phyloP scores from a whole-genome alignment of 2,113 vertebrate species.

The Carettochelys insculpta region DNA sequence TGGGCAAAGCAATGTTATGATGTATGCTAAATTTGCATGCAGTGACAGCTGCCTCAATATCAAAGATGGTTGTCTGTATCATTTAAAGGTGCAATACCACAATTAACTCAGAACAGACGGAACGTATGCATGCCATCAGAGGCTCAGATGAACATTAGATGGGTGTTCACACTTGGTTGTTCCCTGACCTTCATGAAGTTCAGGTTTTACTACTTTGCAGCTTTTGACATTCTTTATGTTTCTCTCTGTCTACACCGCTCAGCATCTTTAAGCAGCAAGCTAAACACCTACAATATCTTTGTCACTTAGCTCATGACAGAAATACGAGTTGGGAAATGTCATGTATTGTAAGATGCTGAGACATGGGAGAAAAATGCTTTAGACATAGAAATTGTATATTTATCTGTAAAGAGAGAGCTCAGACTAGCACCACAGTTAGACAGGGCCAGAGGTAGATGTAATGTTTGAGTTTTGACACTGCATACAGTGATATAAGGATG shows the following conservation, averaged over 20 bases:
- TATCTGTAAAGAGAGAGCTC: constrained; percentile 30
- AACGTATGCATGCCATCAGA: not conserved
- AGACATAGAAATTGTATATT: constrained; percentile 33
- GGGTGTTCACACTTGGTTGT: too few species aligned
- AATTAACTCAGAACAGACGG: not conserved
- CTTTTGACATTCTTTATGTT: not conserved
- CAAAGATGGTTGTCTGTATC: not conserved
- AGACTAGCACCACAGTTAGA: not conserved
- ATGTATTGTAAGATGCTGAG: constrained; percentile 40
- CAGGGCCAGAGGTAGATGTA: not conserved
- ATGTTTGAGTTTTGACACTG: not conserved
- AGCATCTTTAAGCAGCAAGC: constrained; percentile 37
- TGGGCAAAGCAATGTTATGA: not conserved
- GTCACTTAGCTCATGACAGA: constrained; percentile 47
- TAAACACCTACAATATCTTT: constrained; percentile 46
- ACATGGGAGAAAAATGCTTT: not conserved
- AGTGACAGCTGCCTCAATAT: not conserved
- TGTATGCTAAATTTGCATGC: not conserved
- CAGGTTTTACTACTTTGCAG: not conserved
- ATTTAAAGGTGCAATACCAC: not conserved
- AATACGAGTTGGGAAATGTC: constrained; percentile 59
- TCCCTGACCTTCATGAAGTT: not conserved
- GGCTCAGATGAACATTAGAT: not conserved
- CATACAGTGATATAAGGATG: not conserved
- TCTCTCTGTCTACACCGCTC: constrained; percentile 14